These are phyloP conservation scores for Heterodera carotae DNA, from an alignment of 1,140 invertebrate species.

Conservation along the genomic window DNA sequence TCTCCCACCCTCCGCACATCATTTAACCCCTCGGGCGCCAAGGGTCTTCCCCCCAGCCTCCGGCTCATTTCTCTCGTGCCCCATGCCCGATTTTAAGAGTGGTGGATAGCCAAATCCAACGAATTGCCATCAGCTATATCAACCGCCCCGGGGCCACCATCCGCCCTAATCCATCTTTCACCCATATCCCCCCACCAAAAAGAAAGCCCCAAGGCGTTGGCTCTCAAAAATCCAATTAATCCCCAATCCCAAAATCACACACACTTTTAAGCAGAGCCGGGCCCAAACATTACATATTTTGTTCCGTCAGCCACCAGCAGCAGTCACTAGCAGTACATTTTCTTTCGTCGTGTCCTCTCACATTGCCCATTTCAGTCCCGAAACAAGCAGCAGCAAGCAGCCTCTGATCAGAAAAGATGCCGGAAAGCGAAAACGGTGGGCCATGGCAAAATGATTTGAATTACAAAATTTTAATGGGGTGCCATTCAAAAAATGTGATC, in stretches of 20 bases:
- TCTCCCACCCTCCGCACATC: no score
- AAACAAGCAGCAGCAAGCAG: background rate
- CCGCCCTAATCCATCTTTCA: no score
- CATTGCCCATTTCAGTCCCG: background rate
- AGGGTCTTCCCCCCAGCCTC: no score
- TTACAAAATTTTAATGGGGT: background rate
- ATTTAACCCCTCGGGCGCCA: no score
- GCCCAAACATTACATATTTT: background rate
- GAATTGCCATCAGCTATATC: no score
- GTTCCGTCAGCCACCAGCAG: background rate
- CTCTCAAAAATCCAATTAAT: slow-evolving; percentile 5
- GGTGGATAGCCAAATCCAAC: no score
- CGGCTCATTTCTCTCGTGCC: no score
- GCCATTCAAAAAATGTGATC: background rate
- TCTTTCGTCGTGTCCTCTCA: background rate
- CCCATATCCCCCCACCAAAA: no score
- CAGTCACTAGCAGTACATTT: background rate
- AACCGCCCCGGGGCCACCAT: no score
- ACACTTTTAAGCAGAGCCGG: background rate
- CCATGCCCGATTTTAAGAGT: no score
- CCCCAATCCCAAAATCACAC: background rate
- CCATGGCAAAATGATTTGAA: background rate
- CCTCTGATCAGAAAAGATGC: background rate
- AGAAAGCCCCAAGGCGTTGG: no score
- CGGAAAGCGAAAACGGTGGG: slow-evolving; percentile 1